A percentile compares a stretch with the other conserved stretches of the same genome.
These are phyloP conservation scores for Leptopterna dolabrata DNA, from an alignment of 2,888 invertebrate genomes.

Conservation along the genomic window DNA sequence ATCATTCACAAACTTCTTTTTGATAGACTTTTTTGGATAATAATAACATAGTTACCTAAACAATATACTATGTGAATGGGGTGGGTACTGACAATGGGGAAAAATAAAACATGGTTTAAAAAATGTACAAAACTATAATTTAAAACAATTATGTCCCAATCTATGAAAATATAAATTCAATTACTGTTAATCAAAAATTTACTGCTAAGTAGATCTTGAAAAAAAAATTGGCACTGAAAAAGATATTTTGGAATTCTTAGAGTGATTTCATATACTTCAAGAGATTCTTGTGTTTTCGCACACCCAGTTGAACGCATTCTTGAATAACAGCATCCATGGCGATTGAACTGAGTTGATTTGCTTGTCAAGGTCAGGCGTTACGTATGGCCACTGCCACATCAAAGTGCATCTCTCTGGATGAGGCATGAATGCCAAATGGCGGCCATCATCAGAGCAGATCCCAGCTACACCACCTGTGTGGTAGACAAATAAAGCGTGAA, in stretches of 20 bases:
- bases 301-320: constrained; percentile 84
- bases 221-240: background rate
- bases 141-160: background rate
- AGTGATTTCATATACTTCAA: background rate
- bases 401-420: constrained; percentile 95
- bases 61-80: no score
- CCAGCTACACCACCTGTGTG: constrained; percentile 84
- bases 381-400: constrained; percentile 90
- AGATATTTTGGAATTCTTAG: no score
- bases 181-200: no score
- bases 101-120: background rate
- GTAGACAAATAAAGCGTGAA: constrained; percentile 9
- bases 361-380: constrained; percentile 66
- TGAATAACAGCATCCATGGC: constrained; percentile 93
- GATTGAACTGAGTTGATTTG: constrained; percentile 67
- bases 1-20: no score
- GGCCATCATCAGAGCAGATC: constrained; percentile 87
- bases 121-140: background rate
- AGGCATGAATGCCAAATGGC: constrained; percentile 98
- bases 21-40: no score
- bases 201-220: no score
- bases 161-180: background rate
- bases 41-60: no score
- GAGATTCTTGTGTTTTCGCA: background rate
- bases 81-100: background rate